Conservation (phyloP, 2,797 vertebrate species). For the Ibycter americanus region DNA sequence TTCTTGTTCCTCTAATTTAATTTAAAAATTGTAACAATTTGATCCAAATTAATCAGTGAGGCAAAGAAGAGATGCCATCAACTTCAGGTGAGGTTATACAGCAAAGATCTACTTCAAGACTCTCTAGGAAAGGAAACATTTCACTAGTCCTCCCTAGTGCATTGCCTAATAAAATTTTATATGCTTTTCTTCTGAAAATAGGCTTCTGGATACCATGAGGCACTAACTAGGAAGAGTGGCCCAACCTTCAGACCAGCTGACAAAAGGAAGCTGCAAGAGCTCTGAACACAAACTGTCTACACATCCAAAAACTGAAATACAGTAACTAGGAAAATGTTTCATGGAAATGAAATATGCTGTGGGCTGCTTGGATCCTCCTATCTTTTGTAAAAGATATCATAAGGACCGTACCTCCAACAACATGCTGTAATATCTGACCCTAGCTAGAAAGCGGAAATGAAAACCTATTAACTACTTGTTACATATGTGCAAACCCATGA, state of each 20-base stretch:
- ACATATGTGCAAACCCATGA: background rate
- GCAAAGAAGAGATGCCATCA: background rate
- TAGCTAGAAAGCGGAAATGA: slow-evolving; percentile 8
- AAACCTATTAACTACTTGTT: background rate
- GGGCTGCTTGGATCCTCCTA: background rate
- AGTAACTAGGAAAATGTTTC: background rate
- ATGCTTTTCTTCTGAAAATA: background rate
- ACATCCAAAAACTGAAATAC: background rate
- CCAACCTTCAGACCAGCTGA: background rate
- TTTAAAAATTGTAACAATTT: background rate
- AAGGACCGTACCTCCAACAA: background rate
- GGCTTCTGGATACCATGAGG: background rate
- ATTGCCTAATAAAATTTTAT: background rate
- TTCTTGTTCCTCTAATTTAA: background rate
- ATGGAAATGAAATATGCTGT: background rate
- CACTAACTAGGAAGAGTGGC: background rate
- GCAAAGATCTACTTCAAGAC: background rate
- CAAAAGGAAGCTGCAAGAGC: background rate
- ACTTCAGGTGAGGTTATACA: background rate
- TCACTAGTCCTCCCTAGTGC: background rate
- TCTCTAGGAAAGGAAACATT: background rate
- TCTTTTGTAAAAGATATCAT: background rate
- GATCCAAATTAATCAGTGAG: background rate
- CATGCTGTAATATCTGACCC: background rate
- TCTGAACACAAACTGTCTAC: background rate